These are phyloP conservation scores for Prunella himalayana DNA, from an alignment of 2,113 vertebrate species.

Conservation along the genomic window DNA sequence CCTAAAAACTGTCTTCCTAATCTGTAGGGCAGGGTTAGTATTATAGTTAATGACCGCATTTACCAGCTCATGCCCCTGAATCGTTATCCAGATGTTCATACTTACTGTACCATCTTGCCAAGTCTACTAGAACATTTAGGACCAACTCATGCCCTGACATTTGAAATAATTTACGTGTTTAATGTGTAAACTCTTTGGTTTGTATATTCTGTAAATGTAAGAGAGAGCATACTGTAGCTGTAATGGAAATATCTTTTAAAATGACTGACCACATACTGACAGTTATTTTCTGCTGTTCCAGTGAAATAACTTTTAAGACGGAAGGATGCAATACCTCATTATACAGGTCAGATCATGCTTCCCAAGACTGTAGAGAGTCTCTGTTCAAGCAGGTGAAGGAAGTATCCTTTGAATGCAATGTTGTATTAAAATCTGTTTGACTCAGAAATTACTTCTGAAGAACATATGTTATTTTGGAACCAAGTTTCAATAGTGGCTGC, in stretches of 20 bases:
- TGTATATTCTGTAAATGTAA: background rate
- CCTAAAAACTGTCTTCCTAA: background rate
- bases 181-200: background rate
- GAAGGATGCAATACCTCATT: background rate
- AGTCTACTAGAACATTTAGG: background rate
- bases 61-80: background rate
- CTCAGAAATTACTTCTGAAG: background rate
- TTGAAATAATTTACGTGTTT: background rate
- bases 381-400: background rate
- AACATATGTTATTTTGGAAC: background rate
- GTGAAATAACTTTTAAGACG: background rate
- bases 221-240: background rate
- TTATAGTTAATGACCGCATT: background rate
- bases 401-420: background rate
- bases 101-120: background rate
- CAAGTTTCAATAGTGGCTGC: background rate
- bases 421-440: background rate
- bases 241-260: background rate
- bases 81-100: background rate
- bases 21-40: background rate
- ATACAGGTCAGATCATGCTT: background rate
- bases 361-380: background rate
- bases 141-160: background rate
- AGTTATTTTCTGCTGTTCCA: background rate
- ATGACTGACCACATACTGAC: background rate